Evolutionary conservation across 2,888 invertebrate genomes (phyloP).

Genomic region (Xestia xanthographa): DNA sequence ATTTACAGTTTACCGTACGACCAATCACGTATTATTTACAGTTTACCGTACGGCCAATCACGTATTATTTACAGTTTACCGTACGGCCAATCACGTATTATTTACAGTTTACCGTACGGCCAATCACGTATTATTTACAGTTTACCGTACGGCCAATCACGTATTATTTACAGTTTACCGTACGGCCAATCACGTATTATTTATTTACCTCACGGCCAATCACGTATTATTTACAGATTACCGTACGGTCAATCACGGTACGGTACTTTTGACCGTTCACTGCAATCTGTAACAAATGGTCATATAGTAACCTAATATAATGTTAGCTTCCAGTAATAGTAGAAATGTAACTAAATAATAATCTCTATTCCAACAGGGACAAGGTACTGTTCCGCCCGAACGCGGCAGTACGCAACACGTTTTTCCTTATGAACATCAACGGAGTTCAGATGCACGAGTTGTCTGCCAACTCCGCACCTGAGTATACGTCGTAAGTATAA

Average conservation of each 20-base stretch:
- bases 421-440: conserved; percentile 89
- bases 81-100: too few species aligned
- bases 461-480: conserved; percentile 82
- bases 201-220: too few species aligned
- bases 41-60: too few species aligned
- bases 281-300: neutral
- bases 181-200: too few species aligned
- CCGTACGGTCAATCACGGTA: neutral
- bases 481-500: conserved; percentile 85
- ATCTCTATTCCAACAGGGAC: conserved; percentile 76
- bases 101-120: too few species aligned
- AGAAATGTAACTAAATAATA: neutral
- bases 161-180: too few species aligned
- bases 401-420: conserved; percentile 87
- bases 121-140: too few species aligned
- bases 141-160: too few species aligned
- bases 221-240: neutral
- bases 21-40: too few species aligned
- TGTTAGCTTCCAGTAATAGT: neutral
- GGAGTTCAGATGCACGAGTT: conserved; percentile 88
- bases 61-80: too few species aligned
- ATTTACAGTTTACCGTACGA: too few species aligned
- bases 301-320: neutral
- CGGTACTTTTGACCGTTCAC: neutral
- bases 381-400: conserved; percentile 87